These are phyloP conservation scores for Meloidogyne chitwoodi DNA, from an alignment of 1,140 invertebrate genomes.

Conservation along the genomic window DNA sequence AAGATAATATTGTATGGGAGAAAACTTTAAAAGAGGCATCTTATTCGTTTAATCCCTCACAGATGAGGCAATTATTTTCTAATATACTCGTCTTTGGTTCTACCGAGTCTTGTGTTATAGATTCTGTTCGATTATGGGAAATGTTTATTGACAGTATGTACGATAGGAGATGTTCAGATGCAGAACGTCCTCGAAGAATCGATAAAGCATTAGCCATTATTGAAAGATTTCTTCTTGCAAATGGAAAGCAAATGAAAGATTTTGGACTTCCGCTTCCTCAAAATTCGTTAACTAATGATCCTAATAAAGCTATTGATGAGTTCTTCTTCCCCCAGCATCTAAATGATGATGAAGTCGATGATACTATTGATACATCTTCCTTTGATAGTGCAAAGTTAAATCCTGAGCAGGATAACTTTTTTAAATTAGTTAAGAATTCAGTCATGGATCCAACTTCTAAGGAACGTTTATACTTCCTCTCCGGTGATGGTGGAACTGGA, in stretches of 20 bases:
- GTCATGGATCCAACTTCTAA: too few relatives aligned
- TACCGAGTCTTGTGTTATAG: background rate
- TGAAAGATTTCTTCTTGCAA: background rate
- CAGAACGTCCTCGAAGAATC: background rate
- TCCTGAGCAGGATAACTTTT: background rate
- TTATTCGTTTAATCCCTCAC: background rate
- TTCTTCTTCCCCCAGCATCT: background rate
- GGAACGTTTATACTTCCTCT: background rate
- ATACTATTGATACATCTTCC: background rate
- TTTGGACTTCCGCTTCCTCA: background rate
- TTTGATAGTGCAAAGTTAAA: background rate
- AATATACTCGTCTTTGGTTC: background rate
- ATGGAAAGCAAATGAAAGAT: background rate
- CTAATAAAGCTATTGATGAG: background rate
- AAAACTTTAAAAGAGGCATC: background rate
- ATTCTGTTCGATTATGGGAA: background rate
- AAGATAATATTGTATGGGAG: background rate
- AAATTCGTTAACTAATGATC: background rate
- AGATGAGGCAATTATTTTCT: background rate
- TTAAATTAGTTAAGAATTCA: background rate
- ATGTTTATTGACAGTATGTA: background rate
- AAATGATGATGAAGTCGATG: slow-evolving; percentile 3
- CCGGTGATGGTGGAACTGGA: background rate
- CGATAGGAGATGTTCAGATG: background rate
- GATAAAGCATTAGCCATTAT: background rate